Evolutionary conservation across 2,888 invertebrate species (phyloP), one percentile per base, ranked within the genome.

Genomic region (Cerastis leucographa): DNA sequence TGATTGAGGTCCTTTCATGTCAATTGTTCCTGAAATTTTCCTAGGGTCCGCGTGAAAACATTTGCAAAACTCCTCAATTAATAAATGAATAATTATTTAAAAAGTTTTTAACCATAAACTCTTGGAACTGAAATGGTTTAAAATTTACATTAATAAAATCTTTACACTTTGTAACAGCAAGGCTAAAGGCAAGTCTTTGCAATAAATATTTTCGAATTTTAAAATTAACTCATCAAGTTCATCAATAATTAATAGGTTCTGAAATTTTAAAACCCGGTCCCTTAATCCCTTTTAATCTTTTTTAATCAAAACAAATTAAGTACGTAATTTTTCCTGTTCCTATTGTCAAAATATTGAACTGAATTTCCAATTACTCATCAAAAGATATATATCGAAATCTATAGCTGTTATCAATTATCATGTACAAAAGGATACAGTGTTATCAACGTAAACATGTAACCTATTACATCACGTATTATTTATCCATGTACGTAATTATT

Each of bases 321-420:
- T 51, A 42, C 35, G 4, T 0, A 0, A 14, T 35, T 71, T 61
- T 78, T 71, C 79, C 66, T 62, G 66, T 67, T 78, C 19, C 14
- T 25, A 0, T 51, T 78, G 25, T 44, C 3, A 64, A 71, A 71
- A 42, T 62, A 62, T n/a, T 49, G n/a, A 54, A 25, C 11, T 40
- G 51, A 49, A 84, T 56, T 78, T 70, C 71, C 54, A 62, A 67
- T 84, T 71, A 79, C 46, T 84, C 71, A 79, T 83, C 61, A 22
- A 14, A 51, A 68, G 69, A 46, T 78, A 62, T 8, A 17, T 40
- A 83, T 46, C 19, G 67, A 46, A 40, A 66, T 42, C 29, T 65
- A 17, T 56, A 65, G 56, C 46, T 25, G 8, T 61, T 77, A 65
- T 51, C 14, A 46, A 46, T 54, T 56, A 25, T 42, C 49, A 42